Evolutionary conservation across 2,797 vertebrate species (phyloP).

Genomic region (Moxostoma hubbsi): DNA sequence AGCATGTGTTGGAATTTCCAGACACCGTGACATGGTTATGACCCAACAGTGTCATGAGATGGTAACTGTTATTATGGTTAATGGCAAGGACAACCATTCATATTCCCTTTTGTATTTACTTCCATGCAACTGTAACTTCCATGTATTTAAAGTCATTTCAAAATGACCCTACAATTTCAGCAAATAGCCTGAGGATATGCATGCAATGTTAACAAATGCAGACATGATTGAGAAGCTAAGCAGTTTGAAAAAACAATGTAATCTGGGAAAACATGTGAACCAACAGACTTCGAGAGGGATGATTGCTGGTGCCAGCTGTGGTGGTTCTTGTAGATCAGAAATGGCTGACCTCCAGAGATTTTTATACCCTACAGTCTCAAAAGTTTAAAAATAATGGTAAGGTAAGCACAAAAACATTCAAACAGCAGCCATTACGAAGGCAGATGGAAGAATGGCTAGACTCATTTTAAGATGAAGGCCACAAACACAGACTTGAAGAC

Average conservation of each 20-base stretch:
- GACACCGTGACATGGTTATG: not conserved
- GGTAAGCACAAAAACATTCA: conserved; percentile 1
- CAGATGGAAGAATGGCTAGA: not conserved
- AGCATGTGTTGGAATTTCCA: not conserved
- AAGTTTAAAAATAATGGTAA: not conserved
- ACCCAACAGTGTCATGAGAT: conserved; percentile 7
- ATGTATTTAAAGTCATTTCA: not conserved
- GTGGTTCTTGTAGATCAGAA: not conserved
- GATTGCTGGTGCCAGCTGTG: not conserved
- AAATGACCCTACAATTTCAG: not conserved
- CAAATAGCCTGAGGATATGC: not conserved
- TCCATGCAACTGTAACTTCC: not conserved
- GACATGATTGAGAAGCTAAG: not conserved
- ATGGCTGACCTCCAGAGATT: not conserved
- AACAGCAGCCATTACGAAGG: not conserved
- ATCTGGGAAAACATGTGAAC: not conserved
- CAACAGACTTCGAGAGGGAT: not conserved
- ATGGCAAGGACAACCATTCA: not conserved
- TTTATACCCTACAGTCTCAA: not conserved
- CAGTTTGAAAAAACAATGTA: too few species aligned
- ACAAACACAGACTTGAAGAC: too few species aligned
- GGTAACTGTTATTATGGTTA: not conserved
- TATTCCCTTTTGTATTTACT: not conserved
- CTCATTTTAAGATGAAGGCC: not conserved
- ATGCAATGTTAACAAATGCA: not conserved